A percentile compares a stretch with the other conserved stretches of the same genome.
Conservation (phyloP, 1,140 invertebrate species). For the Hesperophylax magnus region DNA sequence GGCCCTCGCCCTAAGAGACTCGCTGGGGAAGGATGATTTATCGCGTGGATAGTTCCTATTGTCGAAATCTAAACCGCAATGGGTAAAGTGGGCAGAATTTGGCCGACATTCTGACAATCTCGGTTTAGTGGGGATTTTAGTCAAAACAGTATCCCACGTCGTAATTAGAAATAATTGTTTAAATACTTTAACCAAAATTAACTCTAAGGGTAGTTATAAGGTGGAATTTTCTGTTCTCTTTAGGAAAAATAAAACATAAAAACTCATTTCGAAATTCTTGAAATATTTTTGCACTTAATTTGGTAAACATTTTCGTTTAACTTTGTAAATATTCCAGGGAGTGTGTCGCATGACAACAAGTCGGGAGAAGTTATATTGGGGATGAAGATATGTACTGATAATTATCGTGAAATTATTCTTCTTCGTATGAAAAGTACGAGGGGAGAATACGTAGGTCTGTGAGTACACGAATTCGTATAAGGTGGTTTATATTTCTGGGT, state of each 20-base stretch:
- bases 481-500: neutral
- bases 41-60: conserved; percentile 1
- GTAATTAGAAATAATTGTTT: conserved; percentile 1
- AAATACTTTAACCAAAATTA: too few species aligned
- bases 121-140: conserved; percentile 3
- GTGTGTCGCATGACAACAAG: neutral
- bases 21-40: neutral
- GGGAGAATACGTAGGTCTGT: neutral
- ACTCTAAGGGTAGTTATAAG: too few species aligned
- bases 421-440: neutral
- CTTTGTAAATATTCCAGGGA: too few species aligned
- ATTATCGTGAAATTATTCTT: conserved; percentile 21
- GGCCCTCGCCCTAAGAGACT: neutral
- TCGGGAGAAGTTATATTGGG: neutral
- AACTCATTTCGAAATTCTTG: too few species aligned
- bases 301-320: too few species aligned
- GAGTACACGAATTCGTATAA: neutral
- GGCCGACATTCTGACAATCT: conserved; percentile 24
- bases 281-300: too few species aligned
- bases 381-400: neutral
- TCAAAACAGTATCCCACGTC: neutral
- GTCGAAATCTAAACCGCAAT: conserved; percentile 24
- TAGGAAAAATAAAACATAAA: neutral
- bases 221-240: too few species aligned
- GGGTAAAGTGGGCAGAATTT: conserved; percentile 13